Evolutionary conservation across 2,888 invertebrate genomes (phyloP).

Genomic region (Lasioglossum marginatum): DNA sequence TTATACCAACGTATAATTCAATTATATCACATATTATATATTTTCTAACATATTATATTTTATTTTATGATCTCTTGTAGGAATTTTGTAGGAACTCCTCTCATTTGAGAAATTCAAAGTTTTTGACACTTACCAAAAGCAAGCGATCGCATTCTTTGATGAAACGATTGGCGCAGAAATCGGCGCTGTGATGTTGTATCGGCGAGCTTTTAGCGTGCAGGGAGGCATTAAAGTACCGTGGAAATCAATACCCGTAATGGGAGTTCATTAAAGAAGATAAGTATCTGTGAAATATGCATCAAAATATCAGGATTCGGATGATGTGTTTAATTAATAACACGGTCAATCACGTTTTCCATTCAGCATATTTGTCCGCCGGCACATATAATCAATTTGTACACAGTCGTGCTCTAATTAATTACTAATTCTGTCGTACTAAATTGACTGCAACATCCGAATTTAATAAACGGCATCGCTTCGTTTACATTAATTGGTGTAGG

Average conservation of each 20-base stretch:
- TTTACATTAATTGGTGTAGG: not conserved
- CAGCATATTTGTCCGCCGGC: slow-evolving; percentile 2
- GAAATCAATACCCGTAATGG: not conserved
- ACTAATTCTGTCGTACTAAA: not conserved
- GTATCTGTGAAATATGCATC: not conserved
- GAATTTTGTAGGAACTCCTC: not conserved
- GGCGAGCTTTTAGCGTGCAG: not conserved
- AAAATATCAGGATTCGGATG: not conserved
- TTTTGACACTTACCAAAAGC: not conserved
- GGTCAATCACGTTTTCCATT: slow-evolving; percentile 6
- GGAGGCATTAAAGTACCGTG: not conserved
- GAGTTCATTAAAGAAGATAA: slow-evolving; percentile 2
- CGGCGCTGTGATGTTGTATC: not conserved
- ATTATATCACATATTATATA: not conserved
- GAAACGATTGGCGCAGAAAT: not conserved
- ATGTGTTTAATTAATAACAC: slow-evolving; percentile 4
- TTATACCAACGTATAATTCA: not conserved
- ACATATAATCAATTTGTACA: not conserved
- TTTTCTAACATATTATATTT: too few species aligned
- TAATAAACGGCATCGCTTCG: not conserved
- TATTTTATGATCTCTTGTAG: not conserved
- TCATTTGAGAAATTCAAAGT: not conserved
- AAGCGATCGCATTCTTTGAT: not conserved
- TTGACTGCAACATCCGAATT: not conserved
- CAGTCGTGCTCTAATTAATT: not conserved